Conservation (phyloP, 1,140 invertebrate genomes). For the Lethocerus indicus region DNA sequence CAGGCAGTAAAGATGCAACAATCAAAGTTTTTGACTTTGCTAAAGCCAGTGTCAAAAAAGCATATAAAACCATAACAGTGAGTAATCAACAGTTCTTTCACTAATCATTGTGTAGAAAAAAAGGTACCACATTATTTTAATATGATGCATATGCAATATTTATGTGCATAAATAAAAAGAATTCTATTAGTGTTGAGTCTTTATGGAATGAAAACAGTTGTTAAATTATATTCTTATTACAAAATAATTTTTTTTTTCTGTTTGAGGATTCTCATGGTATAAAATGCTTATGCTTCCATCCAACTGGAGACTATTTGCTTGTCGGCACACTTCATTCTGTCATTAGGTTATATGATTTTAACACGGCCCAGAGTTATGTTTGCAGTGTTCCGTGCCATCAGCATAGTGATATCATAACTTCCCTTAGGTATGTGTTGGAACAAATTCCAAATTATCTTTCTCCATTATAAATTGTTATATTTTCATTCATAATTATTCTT, state of each 20-base stretch:
- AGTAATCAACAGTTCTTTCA: constrained; percentile 20
- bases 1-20: constrained; percentile 83
- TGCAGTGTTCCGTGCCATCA: constrained; percentile 80
- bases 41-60: constrained; percentile 95
- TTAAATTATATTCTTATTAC: constrained; percentile 5
- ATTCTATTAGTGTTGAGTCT: too few species aligned
- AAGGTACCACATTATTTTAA: too few species aligned
- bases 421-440: constrained; percentile 45
- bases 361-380: constrained; percentile 91
- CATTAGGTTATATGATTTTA: constrained; percentile 85
- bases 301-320: constrained; percentile 82
- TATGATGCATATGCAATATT: too few species aligned
- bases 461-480: not conserved
- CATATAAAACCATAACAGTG: constrained; percentile 80
- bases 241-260: constrained; percentile 4
- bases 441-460: not conserved
- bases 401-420: constrained; percentile 72
- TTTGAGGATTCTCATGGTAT: constrained; percentile 76
- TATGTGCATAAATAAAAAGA: too few species aligned
- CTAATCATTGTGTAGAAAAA: too few species aligned
- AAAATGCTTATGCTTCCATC: constrained; percentile 81
- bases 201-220: not conserved
- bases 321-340: constrained; percentile 86
- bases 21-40: constrained; percentile 96
- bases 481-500: not conserved